Evolutionary conservation across 2,113 vertebrate genomes (phyloP), one percentile per base, ranked within the genome.

Genomic region (Lamprotornis superbus): DNA sequence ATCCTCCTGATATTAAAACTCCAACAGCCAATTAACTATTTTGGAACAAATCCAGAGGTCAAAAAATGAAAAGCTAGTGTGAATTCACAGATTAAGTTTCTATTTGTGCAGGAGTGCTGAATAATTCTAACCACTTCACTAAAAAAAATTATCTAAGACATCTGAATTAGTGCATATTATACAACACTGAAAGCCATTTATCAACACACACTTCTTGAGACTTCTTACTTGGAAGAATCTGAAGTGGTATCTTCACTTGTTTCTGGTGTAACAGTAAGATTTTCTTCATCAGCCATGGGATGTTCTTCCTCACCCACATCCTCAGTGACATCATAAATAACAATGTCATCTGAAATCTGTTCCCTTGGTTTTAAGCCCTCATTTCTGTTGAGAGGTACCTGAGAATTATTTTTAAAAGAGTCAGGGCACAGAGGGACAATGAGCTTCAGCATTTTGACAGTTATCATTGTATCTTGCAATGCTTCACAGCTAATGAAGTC

Each of bases 321-420:
- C 50, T 99, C 98, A 20, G 98, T 99, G 75, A 99, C 92, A 87
- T 99, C 99, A 96, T 99, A 99, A 96, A 99, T 99, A 92, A 99
- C 98, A 39, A 99, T 99, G 20, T 99, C 99, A 71, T 99, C 99
- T 69, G 98, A 98, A 53, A 98, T 90, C 52, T 99, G 98, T 2
- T 99, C 97, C 91, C 96, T 98, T 87, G 97, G 96, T 85, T 98
- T 99, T 84, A 98, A 97, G 67, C 98, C 97, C 88, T 98, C 98
- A 90, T 93, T 97, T 89, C 98, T 97, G 76, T 97, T 98, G 35
- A 98, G 97, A 93, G 98, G 97, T 95, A 98, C 98, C 98, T 98
- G 90, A 89, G 57, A 87, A 96, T 83, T 35, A 94, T 64, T 91
- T 74, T 77, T 5, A 50, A 39, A 64, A 59, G 59, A 60, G 37